Evolutionary conservation across 2,888 invertebrate genomes (phyloP).

Genomic region (Mesochorus sp.): DNA sequence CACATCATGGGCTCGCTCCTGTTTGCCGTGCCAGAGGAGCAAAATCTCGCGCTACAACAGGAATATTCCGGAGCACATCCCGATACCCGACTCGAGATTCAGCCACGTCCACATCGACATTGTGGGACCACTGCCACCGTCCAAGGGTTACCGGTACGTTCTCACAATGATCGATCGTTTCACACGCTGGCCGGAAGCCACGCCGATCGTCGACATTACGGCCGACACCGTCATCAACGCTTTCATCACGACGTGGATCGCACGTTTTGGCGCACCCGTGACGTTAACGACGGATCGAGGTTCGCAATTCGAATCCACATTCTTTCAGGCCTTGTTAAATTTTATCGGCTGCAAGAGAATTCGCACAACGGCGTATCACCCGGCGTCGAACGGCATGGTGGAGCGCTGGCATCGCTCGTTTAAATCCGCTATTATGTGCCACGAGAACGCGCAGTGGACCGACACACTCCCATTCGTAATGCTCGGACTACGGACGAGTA

Average conservation of each 20-base stretch:
- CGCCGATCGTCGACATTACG: constrained; percentile 58
- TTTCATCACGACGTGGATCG: constrained; percentile 61
- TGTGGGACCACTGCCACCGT: constrained; percentile 72
- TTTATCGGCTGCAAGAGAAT: constrained; percentile 46
- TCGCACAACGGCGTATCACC: constrained; percentile 63
- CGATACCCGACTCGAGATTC: constrained; percentile 68
- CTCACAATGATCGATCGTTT: constrained; percentile 75
- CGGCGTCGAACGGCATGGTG: constrained; percentile 68
- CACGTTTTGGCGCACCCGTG: constrained; percentile 61
- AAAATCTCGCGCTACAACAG: constrained; percentile 70
- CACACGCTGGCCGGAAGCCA: constrained; percentile 67
- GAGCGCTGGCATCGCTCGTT: constrained; percentile 68
- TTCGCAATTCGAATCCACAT: constrained; percentile 74
- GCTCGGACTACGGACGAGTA: constrained; percentile 59
- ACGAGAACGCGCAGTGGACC: constrained; percentile 54
- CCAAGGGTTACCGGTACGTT: constrained; percentile 71
- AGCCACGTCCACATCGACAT: constrained; percentile 75
- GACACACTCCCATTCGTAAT: constrained; percentile 62
- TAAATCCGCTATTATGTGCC: constrained; percentile 66
- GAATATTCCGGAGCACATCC: constrained; percentile 62
- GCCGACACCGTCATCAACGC: constrained; percentile 54
- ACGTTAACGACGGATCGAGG: constrained; percentile 74
- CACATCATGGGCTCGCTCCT: constrained; percentile 69
- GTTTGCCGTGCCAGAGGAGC: constrained; percentile 71
- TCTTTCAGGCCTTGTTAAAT: constrained; percentile 69